A percentile compares a stretch with the other conserved stretches of the same genome.
These are phyloP conservation scores for Parotocinclus haroldoi DNA, from an alignment of 2,797 vertebrate genomes.

Conservation along the genomic window DNA sequence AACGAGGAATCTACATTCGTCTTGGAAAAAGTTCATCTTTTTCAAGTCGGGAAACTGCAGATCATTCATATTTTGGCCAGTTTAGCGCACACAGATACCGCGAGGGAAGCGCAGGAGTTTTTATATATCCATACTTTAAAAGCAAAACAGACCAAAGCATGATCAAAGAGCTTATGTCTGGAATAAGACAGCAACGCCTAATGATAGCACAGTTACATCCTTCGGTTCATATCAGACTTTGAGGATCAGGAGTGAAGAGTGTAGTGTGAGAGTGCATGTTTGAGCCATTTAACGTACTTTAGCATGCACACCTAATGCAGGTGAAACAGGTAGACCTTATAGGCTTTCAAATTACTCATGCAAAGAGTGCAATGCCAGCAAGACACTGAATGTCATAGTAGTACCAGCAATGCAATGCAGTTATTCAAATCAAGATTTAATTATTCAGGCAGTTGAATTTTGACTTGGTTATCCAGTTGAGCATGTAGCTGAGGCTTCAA, in stretches of 20 bases:
- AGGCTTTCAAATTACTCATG: slow-evolving; percentile 54
- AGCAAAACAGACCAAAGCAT: slow-evolving; percentile 1
- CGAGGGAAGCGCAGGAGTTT: slow-evolving; percentile 6
- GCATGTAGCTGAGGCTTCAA: slow-evolving; percentile 35
- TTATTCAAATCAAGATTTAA: background rate
- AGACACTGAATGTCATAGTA: slow-evolving; percentile 27
- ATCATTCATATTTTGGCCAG: background rate
- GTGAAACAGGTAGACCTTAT: background rate
- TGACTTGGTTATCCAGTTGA: slow-evolving; percentile 22
- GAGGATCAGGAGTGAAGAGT: background rate
- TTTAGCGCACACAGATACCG: slow-evolving; percentile 25
- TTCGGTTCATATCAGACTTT: background rate
- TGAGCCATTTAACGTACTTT: background rate
- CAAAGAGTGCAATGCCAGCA: slow-evolving; percentile 58
- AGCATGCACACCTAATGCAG: slow-evolving; percentile 5
- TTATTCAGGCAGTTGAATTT: no score
- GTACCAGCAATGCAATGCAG: slow-evolving; percentile 12
- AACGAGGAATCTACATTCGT: background rate
- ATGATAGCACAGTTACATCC: background rate
- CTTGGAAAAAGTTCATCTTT: background rate
- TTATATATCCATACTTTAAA: background rate
- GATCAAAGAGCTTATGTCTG: background rate
- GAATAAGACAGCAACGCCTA: slow-evolving; percentile 7
- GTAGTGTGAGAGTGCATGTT: background rate
- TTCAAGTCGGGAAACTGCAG: background rate